A percentile compares a stretch with the other conserved stretches of the same genome.
phyloP scores from a whole-genome alignment of 2,888 invertebrate genomes.

The Mythimna impura region DNA sequence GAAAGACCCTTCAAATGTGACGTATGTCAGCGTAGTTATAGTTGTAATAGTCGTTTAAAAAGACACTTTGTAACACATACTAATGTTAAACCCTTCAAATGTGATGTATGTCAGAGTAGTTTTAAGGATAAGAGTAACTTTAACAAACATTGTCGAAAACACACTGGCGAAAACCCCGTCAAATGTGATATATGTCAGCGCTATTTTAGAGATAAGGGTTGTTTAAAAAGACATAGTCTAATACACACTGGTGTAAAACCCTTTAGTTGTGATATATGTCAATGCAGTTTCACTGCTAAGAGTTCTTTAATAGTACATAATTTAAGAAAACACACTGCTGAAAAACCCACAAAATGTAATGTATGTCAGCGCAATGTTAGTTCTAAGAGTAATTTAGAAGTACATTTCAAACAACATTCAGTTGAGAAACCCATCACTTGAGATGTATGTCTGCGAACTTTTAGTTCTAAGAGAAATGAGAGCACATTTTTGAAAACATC shows the following conservation, averaged over 20 bases:
- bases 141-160: no score
- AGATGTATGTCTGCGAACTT: neutral
- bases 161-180: neutral
- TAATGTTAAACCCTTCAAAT: neutral
- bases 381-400: neutral
- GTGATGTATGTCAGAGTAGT: neutral
- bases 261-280: no score
- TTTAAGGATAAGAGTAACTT: neutral
- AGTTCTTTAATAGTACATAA: no score
- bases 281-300: no score
- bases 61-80: neutral
- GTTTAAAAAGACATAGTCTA: neutral
- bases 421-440: neutral
- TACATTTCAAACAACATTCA: neutral
- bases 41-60: no score
- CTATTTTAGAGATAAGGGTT: neutral
- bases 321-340: no score
- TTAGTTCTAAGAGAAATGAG: no score
- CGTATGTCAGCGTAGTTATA: no score
- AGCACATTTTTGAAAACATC: neutral
- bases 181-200: neutral
- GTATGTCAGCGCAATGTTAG: no score
- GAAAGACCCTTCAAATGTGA: no score
- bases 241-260: neutral
- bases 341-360: no score